Evolutionary conservation across 2,888 invertebrate species (phyloP).

Genomic region (Acrobasis suavella): DNA sequence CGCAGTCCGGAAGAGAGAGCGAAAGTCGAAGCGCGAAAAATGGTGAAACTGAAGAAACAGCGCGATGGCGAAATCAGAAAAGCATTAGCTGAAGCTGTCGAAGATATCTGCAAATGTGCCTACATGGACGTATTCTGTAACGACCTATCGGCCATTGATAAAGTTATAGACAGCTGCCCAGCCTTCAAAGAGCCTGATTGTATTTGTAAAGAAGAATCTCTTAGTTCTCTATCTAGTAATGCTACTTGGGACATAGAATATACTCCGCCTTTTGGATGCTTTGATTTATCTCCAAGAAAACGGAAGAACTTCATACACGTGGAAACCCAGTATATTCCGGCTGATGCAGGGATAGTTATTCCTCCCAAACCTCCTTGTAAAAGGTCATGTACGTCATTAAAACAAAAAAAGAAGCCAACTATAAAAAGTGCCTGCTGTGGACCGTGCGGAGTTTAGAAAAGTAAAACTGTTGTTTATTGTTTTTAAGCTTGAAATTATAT

Average conservation of each 20-base stretch:
- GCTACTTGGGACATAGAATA: constrained; percentile 87
- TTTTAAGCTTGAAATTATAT: constrained; percentile 12
- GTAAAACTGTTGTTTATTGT: neutral
- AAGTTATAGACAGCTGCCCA: constrained; percentile 70
- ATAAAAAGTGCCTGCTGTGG: constrained; percentile 46
- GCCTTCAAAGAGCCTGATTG: constrained; percentile 74
- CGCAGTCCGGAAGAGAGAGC: constrained; percentile 79
- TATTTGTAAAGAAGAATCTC: constrained; percentile 63
- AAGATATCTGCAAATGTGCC: constrained; percentile 76
- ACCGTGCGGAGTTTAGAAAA: constrained; percentile 32
- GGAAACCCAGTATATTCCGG: constrained; percentile 83
- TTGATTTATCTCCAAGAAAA: constrained; percentile 81
- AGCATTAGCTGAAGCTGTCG: constrained; percentile 70
- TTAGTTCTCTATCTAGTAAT: constrained; percentile 79
- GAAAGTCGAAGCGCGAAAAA: constrained; percentile 78
- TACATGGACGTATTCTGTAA: constrained; percentile 79
- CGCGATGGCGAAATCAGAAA: constrained; percentile 78
- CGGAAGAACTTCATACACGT: constrained; percentile 77
- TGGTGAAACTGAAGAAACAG: constrained; percentile 80
- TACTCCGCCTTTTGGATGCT: constrained; percentile 87
- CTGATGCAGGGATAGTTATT: constrained; percentile 75
- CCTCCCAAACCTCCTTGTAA: constrained; percentile 49
- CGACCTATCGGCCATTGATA: constrained; percentile 70
- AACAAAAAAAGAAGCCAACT: constrained; percentile 40
- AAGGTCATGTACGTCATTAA: constrained; percentile 51